Base-by-base conservation (phyloP, 2,113 vertebrate genomes). In the Burhinus oedicnemus region DNA sequence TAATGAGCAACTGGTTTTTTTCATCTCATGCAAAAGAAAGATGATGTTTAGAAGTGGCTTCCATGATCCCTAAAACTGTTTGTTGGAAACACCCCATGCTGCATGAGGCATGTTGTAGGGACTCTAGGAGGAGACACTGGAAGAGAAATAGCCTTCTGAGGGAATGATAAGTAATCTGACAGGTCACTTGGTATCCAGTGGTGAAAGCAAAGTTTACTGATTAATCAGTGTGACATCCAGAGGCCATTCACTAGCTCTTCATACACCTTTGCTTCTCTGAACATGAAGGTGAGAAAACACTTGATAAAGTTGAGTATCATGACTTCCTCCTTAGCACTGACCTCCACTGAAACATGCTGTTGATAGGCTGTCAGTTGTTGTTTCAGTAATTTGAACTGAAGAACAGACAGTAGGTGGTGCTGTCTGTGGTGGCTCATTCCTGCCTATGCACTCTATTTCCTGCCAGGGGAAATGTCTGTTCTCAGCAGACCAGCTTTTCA, bases 181-280 rank as follows among this genome's bases (percentile, higher is more conserved):
- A 60, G 71, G 55, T 20, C 60, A 81, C 20, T 95, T 75, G 80
- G 54, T 58, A 51, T 66, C 86, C 86, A 62, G 64, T 64, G 45
- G 86, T 51, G 91, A 70, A 70, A 81, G 32, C 32, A 92, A 95
- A 83, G 80, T 66, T 62, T n/a, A 25, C 77, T 81, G 89, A 94
- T 95, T 96, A 95, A 96, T 97, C 94, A 91, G 15, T 16, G 55
- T 83, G 87, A 81, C 83, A 91, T 75, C 55, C 89, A 91, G 94
- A 96, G 83, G 93, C 91, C 80, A n/a, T 71, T 88, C 5, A 2
- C 44, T 58, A 89, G 38, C 47, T 87, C 57, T 47, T 78, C 69
- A 60, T 62, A 62, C 4, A 38, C 29, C 64, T 94, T 77, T 62
- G 55, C 51, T 8, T 68, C 38, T 92, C 71, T 64, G n/a, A 15